Evolutionary conservation across 2,113 vertebrate genomes (phyloP).

Genomic region (Pheucticus melanocephalus): DNA sequence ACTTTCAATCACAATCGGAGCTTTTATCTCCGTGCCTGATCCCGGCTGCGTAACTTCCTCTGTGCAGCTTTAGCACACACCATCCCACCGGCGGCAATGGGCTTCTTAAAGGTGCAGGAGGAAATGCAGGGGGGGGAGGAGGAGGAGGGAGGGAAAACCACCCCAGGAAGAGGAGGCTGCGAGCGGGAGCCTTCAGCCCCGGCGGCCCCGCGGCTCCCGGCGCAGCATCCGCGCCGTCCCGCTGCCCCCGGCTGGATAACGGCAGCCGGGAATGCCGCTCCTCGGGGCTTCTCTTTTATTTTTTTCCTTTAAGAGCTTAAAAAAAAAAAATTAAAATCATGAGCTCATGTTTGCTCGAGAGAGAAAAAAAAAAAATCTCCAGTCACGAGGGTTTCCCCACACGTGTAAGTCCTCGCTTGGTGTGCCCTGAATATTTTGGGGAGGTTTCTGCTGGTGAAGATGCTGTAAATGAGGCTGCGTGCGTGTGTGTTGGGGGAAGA

Average conservation of each 20-base stretch:
- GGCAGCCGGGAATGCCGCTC: not conserved
- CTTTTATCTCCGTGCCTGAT: slow-evolving; percentile 87
- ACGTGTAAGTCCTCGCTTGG: slow-evolving; percentile 16
- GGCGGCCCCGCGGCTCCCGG: not conserved
- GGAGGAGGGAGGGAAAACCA: not conserved
- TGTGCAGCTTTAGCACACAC: slow-evolving; percentile 74
- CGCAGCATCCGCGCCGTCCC: slow-evolving; percentile 2
- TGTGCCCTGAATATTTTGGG: slow-evolving; percentile 59
- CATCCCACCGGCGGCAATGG: slow-evolving; percentile 74
- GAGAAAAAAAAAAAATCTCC: not conserved
- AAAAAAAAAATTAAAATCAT: not conserved
- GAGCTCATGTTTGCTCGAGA: slow-evolving; percentile 5
- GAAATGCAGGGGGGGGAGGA: slow-evolving; percentile 40
- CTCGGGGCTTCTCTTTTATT: not conserved
- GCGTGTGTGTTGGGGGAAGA: slow-evolving; percentile 71
- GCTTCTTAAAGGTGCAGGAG: slow-evolving; percentile 85
- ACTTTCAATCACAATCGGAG: slow-evolving; percentile 90
- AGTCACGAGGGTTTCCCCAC: slow-evolving; percentile 57
- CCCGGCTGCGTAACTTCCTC: slow-evolving; percentile 89
- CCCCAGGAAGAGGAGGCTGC: slow-evolving; percentile 20
- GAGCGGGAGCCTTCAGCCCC: not conserved
- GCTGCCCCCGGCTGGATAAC: not conserved
- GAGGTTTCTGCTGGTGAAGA: slow-evolving; percentile 44
- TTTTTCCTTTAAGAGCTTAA: not conserved
- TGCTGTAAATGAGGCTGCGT: slow-evolving; percentile 53